Percentiles rank a stretch among this genome's conserved stretches.
Conservation (phyloP, 2,888 invertebrate species). For the Celastrina argiolus region DNA sequence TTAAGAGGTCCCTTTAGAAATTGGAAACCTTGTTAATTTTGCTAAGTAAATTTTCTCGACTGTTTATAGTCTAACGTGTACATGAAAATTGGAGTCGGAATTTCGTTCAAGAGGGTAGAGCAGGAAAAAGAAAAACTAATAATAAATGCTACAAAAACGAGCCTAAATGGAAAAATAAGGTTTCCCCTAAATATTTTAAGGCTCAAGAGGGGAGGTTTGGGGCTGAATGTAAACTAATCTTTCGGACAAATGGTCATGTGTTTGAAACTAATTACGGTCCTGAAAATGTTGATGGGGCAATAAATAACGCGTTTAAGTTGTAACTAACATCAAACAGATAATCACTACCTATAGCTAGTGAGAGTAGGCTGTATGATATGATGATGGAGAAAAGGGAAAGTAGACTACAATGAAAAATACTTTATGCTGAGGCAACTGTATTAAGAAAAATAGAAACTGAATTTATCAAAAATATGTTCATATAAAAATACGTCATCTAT, state of each 20-base stretch:
- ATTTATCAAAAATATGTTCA: no score
- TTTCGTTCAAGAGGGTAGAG: background rate
- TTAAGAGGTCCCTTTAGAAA: slow-evolving; percentile 7
- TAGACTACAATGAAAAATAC: no score
- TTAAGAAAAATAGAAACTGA: no score
- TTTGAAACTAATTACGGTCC: slow-evolving; percentile 11
- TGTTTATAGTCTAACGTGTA: slow-evolving; percentile 10
- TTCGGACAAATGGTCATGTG: background rate
- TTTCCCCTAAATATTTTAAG: slow-evolving; percentile 10
- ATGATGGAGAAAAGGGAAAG: no score
- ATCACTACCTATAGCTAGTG: no score
- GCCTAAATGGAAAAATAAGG: slow-evolving; percentile 6
- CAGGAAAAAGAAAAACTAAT: slow-evolving; percentile 12
- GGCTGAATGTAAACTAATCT: slow-evolving; percentile 7
- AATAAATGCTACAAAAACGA: slow-evolving; percentile 11
- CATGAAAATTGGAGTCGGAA: slow-evolving; percentile 1
- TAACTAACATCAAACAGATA: background rate
- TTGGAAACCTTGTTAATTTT: slow-evolving; percentile 11
- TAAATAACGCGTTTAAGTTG: background rate
- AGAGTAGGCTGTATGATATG: no score
- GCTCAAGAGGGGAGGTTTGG: background rate
- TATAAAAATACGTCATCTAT: no score
- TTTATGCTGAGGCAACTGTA: no score
- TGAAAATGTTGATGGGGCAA: background rate
- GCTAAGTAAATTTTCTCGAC: slow-evolving; percentile 1